Evolutionary conservation across 2,113 vertebrate species (phyloP).

Genomic region (Poicephalus gulielmi): DNA sequence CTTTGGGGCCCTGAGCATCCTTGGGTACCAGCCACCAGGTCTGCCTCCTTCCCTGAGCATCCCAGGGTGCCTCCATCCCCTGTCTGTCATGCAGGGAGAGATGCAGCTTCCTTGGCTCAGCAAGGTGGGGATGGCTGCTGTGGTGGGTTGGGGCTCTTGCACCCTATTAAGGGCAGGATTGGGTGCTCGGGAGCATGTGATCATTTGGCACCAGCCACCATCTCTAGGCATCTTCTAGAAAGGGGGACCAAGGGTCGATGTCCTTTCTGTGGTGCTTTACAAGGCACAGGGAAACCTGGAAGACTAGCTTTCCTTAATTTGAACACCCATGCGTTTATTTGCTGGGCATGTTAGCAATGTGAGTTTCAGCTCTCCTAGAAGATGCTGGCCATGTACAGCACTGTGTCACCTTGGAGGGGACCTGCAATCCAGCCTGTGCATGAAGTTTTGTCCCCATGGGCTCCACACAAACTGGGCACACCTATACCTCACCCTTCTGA

Average conservation of each 20-base stretch:
- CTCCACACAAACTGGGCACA: neutral
- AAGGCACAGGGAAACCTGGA: neutral
- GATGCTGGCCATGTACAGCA: rapidly evolving
- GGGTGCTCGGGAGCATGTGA: no score
- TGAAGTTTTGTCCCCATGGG: neutral
- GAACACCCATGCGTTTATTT: rapidly evolving
- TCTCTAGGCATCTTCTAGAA: neutral
- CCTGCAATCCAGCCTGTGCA: neutral
- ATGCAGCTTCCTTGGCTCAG: neutral
- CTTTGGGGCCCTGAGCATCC: neutral
- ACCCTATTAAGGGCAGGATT: rapidly evolving
- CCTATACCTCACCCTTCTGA: neutral
- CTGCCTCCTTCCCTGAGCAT: neutral
- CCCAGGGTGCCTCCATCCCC: neutral
- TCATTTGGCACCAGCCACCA: neutral
- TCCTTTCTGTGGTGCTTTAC: neutral
- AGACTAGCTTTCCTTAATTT: neutral
- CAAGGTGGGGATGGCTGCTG: rapidly evolving
- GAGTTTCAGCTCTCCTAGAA: neutral
- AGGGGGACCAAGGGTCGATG: rapidly evolving
- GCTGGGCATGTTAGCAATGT: neutral
- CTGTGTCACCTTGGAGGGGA: neutral
- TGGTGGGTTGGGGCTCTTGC: neutral
- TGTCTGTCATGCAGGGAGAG: neutral
- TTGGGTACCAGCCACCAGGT: rapidly evolving